Conservation (phyloP, 2,888 invertebrate species). For the Noctua comes region DNA sequence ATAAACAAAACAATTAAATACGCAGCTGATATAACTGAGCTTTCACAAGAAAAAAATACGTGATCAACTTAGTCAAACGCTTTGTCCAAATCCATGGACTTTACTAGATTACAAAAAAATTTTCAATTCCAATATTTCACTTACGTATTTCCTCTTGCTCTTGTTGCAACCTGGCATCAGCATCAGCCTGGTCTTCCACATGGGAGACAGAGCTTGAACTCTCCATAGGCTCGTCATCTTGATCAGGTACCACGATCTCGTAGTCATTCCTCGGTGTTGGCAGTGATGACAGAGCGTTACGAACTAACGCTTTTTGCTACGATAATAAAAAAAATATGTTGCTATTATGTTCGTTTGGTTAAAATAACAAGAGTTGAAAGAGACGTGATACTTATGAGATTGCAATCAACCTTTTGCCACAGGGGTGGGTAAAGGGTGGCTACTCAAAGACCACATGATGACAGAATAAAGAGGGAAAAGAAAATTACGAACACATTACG, state of each 20-base stretch:
- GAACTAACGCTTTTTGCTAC: slow-evolving; percentile 93
- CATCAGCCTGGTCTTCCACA: slow-evolving; percentile 96
- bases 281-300: slow-evolving; percentile 94
- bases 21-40: neutral
- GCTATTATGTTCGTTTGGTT: neutral
- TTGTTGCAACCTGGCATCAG: slow-evolving; percentile 93
- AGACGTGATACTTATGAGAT: too few species aligned
- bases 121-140: slow-evolving; percentile 54
- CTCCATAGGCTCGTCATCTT: slow-evolving; percentile 88
- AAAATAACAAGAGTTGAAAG: too few species aligned
- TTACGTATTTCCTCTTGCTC: slow-evolving; percentile 92
- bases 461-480: neutral
- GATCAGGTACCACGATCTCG: slow-evolving; percentile 99
- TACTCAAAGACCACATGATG: too few species aligned
- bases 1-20: neutral
- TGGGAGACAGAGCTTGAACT: slow-evolving; percentile 67
- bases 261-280: slow-evolving; percentile 99
- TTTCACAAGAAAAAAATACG: neutral
- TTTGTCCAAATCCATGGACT: neutral
- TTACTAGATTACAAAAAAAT: neutral
- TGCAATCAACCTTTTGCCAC: too few species aligned
- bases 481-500: neutral
- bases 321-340: neutral
- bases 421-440: too few species aligned
- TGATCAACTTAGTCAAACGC: slow-evolving; percentile 9